Base-by-base conservation (phyloP, 2,888 invertebrate genomes). In the Steinernema hermaphroditum region DNA sequence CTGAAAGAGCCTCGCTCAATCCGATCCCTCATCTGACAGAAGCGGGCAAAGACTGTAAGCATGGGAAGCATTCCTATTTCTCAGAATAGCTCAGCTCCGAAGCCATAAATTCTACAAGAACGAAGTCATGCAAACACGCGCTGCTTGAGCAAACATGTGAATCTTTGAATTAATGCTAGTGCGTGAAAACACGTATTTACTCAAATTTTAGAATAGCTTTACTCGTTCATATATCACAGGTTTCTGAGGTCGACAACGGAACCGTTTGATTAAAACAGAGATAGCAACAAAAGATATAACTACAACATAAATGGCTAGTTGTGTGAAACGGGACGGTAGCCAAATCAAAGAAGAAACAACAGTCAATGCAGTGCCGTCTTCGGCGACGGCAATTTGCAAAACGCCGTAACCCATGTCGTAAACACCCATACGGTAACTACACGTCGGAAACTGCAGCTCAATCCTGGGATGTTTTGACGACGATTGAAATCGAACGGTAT, bases 401-500 rank as follows among this genome's bases (percentile, higher is more conserved):
- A 78, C 74, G 37, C 94, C 94, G 87, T 92, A 94, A 0, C 95
- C 96, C 88, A 94, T 93, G 79, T 92, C 89, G 1, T 88, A 87
- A 24, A 92, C 93, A 0, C 96, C 96, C 96, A 97, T 97, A 82
- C 97, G 91, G 87, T 97, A 97, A 0, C 94, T 95, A 86, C 94
- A 94, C 0, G 96, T 95, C 1, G 96, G 96, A 78, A 94, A 92
- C 87, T 92, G 91, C 69, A 96, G 90, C 89, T 96, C 96, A 82
- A 91, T 90, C 75, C 91, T 86, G 22, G 78, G 71, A 46, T 70
- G 72, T 1, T 49, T 22, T 9, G 70, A 54, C 9, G 54, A 54
- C 9, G 54, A 34, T 0, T 22, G 44, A 14, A 73, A 73, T n/a
- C 50, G 54, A 37, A 73, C 43, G n/a, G 50, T 46, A 12, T 32